Percentiles rank a stretch among this genome's conserved stretches.
Conservation (phyloP, 2,888 invertebrate genomes). For the Eumerus sabulonum region DNA sequence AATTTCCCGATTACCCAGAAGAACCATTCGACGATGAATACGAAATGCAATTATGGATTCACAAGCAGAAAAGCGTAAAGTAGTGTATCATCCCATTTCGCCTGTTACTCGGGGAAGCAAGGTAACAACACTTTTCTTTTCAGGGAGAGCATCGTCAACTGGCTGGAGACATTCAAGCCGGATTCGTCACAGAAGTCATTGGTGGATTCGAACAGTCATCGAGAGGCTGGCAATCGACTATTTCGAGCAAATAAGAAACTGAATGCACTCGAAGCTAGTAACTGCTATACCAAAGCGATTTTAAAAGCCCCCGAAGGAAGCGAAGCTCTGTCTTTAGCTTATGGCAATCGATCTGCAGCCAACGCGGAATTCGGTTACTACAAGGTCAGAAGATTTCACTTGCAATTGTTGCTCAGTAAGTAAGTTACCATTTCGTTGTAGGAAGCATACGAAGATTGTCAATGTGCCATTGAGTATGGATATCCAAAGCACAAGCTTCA, state of each 20-base stretch:
- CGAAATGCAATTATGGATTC: conserved; percentile 4
- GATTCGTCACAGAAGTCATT: conserved; percentile 7
- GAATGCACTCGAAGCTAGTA: conserved; percentile 71
- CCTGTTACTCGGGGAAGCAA: not conserved
- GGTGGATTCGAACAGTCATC: conserved; percentile 61
- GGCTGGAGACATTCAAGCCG: conserved; percentile 4
- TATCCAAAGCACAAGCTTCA: conserved; percentile 60
- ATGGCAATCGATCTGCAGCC: conserved; percentile 76
- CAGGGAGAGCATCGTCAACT: conserved; percentile 10
- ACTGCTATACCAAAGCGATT: conserved; percentile 74
- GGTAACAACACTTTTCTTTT: not conserved
- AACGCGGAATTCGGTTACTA: conserved; percentile 75
- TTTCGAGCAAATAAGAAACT: conserved; percentile 63
- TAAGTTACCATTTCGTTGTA: conserved; percentile 11
- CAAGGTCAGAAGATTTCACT: too few species aligned
- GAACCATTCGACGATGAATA: conserved; percentile 28
- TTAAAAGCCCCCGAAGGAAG: conserved; percentile 71
- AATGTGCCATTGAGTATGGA: conserved; percentile 73
- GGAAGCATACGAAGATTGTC: conserved; percentile 76
- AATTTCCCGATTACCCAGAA: conserved; percentile 6
- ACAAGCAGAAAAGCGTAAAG: not conserved
- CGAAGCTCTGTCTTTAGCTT: conserved; percentile 72
- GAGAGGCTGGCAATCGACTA: conserved; percentile 73
- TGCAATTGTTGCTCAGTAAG: too few species aligned
- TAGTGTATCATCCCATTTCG: too few species aligned